Evolutionary conservation across 2,797 vertebrate genomes (phyloP).

Genomic region (Neosilurus hyrtlii): DNA sequence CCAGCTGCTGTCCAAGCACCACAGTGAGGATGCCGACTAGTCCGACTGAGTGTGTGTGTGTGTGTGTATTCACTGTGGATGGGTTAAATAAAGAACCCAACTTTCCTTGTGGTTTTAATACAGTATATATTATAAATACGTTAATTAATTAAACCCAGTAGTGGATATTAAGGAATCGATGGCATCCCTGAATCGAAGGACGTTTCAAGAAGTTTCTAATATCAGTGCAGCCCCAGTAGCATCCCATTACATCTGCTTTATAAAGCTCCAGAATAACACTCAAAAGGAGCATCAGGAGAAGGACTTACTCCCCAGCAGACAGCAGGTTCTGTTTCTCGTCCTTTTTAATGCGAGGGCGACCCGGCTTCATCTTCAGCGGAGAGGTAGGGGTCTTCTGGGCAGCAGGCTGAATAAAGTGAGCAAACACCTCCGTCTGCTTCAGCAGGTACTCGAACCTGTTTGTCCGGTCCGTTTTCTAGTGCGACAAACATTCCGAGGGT

Average conservation of each 20-base stretch:
- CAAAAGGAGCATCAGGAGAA: too few species aligned
- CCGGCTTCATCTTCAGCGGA: slow-evolving; percentile 98
- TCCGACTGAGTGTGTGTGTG: too few species aligned
- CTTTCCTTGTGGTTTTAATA: too few species aligned
- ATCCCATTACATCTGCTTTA: too few species aligned
- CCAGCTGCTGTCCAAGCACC: too few species aligned
- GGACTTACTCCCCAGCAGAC: slow-evolving; percentile 93
- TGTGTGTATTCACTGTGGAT: too few species aligned
- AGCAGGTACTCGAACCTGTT: slow-evolving; percentile 98
- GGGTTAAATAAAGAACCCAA: too few species aligned
- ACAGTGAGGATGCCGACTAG: too few species aligned
- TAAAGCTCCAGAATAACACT: not conserved
- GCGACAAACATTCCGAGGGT: not conserved
- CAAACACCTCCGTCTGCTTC: slow-evolving; percentile 98
- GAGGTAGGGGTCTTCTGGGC: slow-evolving; percentile 99
- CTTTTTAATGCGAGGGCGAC: slow-evolving; percentile 93
- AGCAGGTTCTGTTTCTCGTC: slow-evolving; percentile 97
- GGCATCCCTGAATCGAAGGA: not conserved
- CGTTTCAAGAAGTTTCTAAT: not conserved
- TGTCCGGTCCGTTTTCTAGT: slow-evolving; percentile 91
- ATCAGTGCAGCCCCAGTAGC: not conserved
- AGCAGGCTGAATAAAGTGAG: slow-evolving; percentile 98
- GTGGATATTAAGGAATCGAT: not conserved
- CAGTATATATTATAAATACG: too few species aligned
- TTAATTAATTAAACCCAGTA: too few species aligned